Percentiles rank a stretch among this genome's conserved stretches.
Conservation (phyloP, 2,888 invertebrate species). For the Ornithoptera alexandrae region DNA sequence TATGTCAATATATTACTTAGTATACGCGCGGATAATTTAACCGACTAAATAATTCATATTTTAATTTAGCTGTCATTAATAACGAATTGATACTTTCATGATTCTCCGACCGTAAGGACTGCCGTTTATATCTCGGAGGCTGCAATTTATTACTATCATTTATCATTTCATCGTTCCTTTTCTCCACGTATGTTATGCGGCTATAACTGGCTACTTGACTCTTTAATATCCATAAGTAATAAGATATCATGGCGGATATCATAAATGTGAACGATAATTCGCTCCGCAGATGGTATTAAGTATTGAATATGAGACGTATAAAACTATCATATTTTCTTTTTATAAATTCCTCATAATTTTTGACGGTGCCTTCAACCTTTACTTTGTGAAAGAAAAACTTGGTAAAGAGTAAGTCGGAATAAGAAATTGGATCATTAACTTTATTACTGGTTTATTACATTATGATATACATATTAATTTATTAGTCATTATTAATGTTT, state of each 20-base stretch:
- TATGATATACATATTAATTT: neutral
- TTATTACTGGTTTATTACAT: neutral
- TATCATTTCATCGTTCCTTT: conserved; percentile 64
- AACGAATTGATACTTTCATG: conserved; percentile 69
- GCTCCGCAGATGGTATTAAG: conserved; percentile 4
- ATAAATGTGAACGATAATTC: conserved; percentile 26
- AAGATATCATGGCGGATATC: conserved; percentile 16
- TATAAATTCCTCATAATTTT: conserved; percentile 4
- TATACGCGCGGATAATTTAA: neutral
- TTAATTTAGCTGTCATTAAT: conserved; percentile 26
- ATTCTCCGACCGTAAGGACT: conserved; percentile 55
- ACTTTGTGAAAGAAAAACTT: neutral
- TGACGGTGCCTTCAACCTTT: neutral
- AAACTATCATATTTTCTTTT: conserved; percentile 10
- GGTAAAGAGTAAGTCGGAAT: no score
- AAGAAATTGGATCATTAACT: neutral
- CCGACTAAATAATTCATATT: conserved; percentile 5
- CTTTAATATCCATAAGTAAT: conserved; percentile 24
- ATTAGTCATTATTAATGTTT: neutral
- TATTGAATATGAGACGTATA: conserved; percentile 6
- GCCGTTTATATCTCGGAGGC: conserved; percentile 63
- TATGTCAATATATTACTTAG: neutral
- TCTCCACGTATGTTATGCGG: conserved; percentile 38
- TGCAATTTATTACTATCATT: conserved; percentile 68
- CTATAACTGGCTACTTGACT: conserved; percentile 32